Base-by-base conservation (phyloP, 2,113 vertebrate genomes). In the Panurus biarmicus region DNA sequence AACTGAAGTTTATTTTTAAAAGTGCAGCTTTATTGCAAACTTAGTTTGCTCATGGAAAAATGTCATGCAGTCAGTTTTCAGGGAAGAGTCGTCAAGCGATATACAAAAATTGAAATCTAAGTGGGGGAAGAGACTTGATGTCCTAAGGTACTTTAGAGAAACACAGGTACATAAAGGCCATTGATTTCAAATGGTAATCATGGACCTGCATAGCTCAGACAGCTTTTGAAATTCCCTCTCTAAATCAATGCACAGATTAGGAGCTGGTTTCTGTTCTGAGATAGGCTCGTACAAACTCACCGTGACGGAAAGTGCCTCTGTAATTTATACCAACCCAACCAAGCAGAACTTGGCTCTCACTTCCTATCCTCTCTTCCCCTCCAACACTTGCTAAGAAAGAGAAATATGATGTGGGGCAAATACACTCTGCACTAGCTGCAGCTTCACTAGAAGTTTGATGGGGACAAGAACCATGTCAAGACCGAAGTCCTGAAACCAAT, bases 11-110 rank as follows among this genome's bases (percentile, higher is more conserved):
- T 88, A 90, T 86, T 97, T 85, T 79, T 62, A 74, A 97, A 96
- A 96, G 96, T 97, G 94, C 96, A 97, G 97, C 88, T 97, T 94
- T 95, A 96, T 95, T 97, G 96, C 96, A 97, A 96, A 97, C 95
- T 95, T 95, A 91, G 96, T 96, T 96, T 94, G 92, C 96, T 94
- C 94, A 96, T 7, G 90, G 81, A 95, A 97, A 94, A 93, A 82
- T 72, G 79, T 93, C 90, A 95, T 0, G 71, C 85, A 92, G 94
- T 90, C 86, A 93, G 83, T 87, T 85, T 35, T 35, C 86, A 65
- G 76, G 57, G 44, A 96, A 85, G 87, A 90, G 89, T 29, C 24
- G 11, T 80, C 77, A 96, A 81, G 36, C 18, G 8, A 64, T 65
- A 71, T 10, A 84, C 44, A 89, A 94, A 87, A 88, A 73, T 22